A percentile compares a stretch with the other conserved stretches of the same genome.
phyloP scores from a whole-genome alignment of 1,140 invertebrate species.

The Andricus grossulariae region DNA sequence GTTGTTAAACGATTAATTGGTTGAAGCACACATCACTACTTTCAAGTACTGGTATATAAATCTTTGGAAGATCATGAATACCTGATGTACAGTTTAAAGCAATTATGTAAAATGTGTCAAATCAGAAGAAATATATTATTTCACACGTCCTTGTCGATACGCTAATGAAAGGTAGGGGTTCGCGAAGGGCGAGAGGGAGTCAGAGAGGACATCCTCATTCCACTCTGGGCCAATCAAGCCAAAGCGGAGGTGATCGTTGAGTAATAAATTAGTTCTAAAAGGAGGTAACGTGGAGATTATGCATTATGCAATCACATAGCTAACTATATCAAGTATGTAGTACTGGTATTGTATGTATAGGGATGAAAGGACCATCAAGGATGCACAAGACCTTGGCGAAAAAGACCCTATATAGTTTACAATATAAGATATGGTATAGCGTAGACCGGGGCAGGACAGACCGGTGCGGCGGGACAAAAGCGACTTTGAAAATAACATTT shows the following conservation, averaged over 20 bases:
- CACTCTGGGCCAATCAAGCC: slow-evolving; percentile 48
- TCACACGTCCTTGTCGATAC: slow-evolving; percentile 22
- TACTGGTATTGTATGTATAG: background rate
- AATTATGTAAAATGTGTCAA: background rate
- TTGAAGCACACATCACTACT: too few species aligned
- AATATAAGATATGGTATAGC: background rate
- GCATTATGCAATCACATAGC: slow-evolving; percentile 46
- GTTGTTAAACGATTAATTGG: too few species aligned
- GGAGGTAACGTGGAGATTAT: slow-evolving; percentile 45
- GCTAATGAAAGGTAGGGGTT: slow-evolving; percentile 31
- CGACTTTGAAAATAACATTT: too few species aligned
- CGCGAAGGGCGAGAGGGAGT: slow-evolving; percentile 49
- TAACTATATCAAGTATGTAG: slow-evolving; percentile 16
- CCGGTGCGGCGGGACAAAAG: too few species aligned
- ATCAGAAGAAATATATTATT: background rate
- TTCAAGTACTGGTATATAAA: too few species aligned
- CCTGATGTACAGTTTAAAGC: too few species aligned
- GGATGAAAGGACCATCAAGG: background rate
- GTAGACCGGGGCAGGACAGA: too few species aligned
- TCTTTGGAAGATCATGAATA: too few species aligned
- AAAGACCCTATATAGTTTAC: background rate
- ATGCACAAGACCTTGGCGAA: slow-evolving; percentile 5
- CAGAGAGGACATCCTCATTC: slow-evolving; percentile 59
- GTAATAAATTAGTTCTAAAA: slow-evolving; percentile 58
- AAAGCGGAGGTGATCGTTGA: slow-evolving; percentile 59